A percentile compares a stretch with the other conserved stretches of the same genome.
phyloP scores from a whole-genome alignment of 2,113 vertebrate species.

The Aleadryas rufinucha region DNA sequence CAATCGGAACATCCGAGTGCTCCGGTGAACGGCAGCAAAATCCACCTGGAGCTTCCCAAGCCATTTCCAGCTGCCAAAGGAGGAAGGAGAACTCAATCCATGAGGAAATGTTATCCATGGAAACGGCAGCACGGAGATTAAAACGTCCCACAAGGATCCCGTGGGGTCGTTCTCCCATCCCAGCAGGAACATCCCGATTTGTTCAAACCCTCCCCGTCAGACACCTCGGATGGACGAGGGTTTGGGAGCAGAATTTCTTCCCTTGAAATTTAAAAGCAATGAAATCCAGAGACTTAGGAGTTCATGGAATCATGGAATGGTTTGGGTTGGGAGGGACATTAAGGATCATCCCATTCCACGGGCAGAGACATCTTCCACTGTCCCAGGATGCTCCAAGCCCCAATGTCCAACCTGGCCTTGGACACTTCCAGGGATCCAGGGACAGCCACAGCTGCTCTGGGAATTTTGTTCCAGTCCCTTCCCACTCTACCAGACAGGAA shows the following conservation, averaged over 20 bases:
- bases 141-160: not conserved
- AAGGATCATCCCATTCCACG: not conserved
- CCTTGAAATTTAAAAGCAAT: not conserved
- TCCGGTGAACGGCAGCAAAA: not conserved
- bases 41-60: not conserved
- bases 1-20: not conserved
- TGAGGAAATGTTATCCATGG: not conserved
- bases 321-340: not conserved
- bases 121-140: not conserved
- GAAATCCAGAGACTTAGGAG: not conserved
- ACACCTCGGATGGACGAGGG: accelerated
- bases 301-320: not conserved
- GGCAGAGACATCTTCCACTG: not conserved
- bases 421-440: not conserved
- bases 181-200: not conserved
- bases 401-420: not conserved
- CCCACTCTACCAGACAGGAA: not conserved
- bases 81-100: not conserved
- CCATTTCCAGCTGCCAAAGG: not conserved
- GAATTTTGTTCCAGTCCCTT: not conserved
- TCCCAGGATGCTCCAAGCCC: not conserved
- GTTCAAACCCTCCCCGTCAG: not conserved
- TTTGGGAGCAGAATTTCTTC: not conserved
- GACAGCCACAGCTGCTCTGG: not conserved
- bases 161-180: accelerated